Percentiles rank a stretch among this genome's conserved stretches.
Evolutionary conservation across 2,113 vertebrate genomes (phyloP).

Genomic region (Gymnogyps californianus): DNA sequence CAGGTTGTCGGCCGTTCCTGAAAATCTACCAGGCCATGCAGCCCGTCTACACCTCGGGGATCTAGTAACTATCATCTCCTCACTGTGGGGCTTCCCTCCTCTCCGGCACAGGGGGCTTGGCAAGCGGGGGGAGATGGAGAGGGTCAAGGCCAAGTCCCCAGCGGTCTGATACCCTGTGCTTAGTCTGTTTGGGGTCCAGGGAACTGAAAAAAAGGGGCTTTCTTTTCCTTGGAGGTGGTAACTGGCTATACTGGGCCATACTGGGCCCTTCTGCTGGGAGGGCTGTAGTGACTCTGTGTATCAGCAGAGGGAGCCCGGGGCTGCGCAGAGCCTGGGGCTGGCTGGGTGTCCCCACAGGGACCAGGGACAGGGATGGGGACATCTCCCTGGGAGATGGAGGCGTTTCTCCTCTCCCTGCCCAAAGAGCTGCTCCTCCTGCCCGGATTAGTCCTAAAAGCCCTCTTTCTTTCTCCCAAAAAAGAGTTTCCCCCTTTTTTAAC

Average conservation of each 20-base stretch:
- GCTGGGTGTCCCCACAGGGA: neutral
- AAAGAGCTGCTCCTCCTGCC: neutral
- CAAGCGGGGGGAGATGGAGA: neutral
- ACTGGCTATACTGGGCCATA: neutral
- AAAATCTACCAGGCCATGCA: slow-evolving; percentile 99
- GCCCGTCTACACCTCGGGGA: slow-evolving; percentile 97
- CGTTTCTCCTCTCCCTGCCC: neutral
- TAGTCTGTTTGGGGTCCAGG: neutral
- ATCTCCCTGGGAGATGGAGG: neutral
- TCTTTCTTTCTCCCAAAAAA: neutral
- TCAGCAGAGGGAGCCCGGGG: slow-evolving; percentile 64
- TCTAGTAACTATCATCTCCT: slow-evolving; percentile 87
- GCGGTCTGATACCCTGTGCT: neutral
- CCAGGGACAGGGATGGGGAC: neutral
- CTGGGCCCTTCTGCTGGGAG: neutral
- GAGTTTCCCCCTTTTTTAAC: neutral
- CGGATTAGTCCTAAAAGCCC: neutral
- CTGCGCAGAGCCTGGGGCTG: neutral
- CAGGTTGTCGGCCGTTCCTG: slow-evolving; percentile 96
- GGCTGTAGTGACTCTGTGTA: slow-evolving; percentile 9
- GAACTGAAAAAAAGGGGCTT: neutral
- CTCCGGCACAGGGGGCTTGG: neutral
- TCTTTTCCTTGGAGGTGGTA: neutral
- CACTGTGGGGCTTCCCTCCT: neutral
- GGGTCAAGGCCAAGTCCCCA: neutral